Percentiles rank a stretch among this genome's conserved stretches.
Conservation (phyloP, 2,113 vertebrate genomes). For the Cathartes aura region DNA sequence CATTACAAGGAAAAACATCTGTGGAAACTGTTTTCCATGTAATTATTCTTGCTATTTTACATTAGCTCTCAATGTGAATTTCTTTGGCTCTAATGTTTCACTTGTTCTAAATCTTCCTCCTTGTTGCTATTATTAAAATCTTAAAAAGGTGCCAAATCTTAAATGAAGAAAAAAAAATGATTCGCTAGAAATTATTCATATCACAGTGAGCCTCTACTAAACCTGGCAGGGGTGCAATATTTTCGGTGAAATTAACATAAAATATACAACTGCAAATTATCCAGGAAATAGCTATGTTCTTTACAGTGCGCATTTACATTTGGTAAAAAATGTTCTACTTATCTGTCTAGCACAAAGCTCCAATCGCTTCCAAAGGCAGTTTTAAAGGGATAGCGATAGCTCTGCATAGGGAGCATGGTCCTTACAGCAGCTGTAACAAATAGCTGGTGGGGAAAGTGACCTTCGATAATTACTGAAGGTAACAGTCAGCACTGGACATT, state of each 20-base stretch:
- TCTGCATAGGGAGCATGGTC: constrained; percentile 11
- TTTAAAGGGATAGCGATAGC: constrained; percentile 73
- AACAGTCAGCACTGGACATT: constrained; percentile 25
- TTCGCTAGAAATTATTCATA: constrained; percentile 86
- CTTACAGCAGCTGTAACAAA: constrained; percentile 41
- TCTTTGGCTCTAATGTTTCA: constrained; percentile 80
- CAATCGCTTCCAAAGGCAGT: constrained; percentile 59
- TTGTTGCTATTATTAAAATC: constrained; percentile 86
- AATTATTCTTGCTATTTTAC: constrained; percentile 86
- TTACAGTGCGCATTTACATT: constrained; percentile 81
- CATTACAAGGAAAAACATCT: constrained; percentile 85
- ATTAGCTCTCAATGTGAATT: constrained; percentile 80
- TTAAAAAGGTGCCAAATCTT: constrained; percentile 87
- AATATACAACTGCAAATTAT: constrained; percentile 89
- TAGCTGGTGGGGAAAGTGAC: constrained; percentile 47
- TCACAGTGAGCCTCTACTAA: constrained; percentile 85
- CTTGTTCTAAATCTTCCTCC: constrained; percentile 85
- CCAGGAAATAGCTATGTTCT: constrained; percentile 85
- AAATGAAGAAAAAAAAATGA: constrained; percentile 84
- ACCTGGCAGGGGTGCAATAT: constrained; percentile 87
- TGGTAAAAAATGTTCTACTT: constrained; percentile 69
- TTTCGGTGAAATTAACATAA: constrained; percentile 88
- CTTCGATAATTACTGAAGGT: constrained; percentile 62
- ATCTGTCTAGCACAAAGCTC: constrained; percentile 73
- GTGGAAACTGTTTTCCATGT: constrained; percentile 81